Percentiles rank a stretch among this genome's conserved stretches.
Evolutionary conservation across 2,797 vertebrate species (phyloP).

Genomic region (Octomys mimax): DNA sequence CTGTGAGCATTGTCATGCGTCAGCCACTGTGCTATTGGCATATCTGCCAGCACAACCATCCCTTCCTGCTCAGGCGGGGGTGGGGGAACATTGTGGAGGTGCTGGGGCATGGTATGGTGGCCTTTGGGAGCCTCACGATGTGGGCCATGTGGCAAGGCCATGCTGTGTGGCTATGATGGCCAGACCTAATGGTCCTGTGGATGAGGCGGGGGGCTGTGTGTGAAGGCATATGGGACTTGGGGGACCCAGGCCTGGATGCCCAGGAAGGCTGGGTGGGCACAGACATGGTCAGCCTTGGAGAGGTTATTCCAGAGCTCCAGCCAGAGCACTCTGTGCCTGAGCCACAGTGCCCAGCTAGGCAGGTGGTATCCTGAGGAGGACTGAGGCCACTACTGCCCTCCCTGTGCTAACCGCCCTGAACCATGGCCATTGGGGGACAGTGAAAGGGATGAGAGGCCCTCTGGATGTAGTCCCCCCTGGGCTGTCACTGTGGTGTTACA

Average conservation of each 20-base stretch:
- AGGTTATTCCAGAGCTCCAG: not conserved
- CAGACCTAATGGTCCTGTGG: not conserved
- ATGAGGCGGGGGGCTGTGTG: not conserved
- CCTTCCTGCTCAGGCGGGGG: not conserved
- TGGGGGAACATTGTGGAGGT: not conserved
- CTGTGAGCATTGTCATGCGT: not conserved
- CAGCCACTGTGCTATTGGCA: fast-evolving
- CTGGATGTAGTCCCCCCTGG: not conserved
- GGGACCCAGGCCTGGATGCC: not conserved
- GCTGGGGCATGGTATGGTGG: not conserved
- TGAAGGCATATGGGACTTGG: not conserved
- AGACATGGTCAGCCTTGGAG: not conserved
- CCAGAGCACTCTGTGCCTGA: not conserved
- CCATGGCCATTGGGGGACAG: not conserved
- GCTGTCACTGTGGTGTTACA: too few relatives aligned
- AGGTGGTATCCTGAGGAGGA: too few relatives aligned
- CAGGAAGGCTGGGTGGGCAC: not conserved
- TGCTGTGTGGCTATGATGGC: not conserved
- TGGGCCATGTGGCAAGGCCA: too few relatives aligned
- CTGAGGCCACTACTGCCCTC: not conserved
- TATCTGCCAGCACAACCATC: fast-evolving
- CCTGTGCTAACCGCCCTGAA: not conserved
- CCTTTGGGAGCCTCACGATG: not conserved
- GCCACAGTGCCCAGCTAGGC: not conserved
- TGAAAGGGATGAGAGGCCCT: not conserved